phyloP scores from a whole-genome alignment of 2,888 invertebrate genomes.

The Epirrita christyi region DNA sequence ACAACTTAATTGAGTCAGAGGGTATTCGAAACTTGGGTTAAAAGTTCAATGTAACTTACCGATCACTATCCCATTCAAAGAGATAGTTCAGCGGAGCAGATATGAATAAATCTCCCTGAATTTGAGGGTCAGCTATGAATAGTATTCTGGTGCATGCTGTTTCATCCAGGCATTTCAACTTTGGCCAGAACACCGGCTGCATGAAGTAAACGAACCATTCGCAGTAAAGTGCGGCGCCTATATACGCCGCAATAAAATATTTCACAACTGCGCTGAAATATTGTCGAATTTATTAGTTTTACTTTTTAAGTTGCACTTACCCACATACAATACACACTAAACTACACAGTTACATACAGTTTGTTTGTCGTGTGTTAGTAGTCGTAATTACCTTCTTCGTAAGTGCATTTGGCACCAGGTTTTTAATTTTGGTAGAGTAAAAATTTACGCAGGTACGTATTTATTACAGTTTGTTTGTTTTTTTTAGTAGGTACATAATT shows the following conservation, averaged over 20 bases:
- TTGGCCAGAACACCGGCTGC: slow-evolving; percentile 71
- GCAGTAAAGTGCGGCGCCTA: slow-evolving; percentile 74
- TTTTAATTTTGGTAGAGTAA: background rate
- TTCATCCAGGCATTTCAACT: slow-evolving; percentile 72
- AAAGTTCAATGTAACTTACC: slow-evolving; percentile 82
- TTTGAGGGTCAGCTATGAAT: slow-evolving; percentile 96
- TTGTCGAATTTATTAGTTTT: background rate
- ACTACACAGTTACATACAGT: too few relatives aligned
- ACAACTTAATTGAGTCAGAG: too few relatives aligned
- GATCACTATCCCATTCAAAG: slow-evolving; percentile 94
- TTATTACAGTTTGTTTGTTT: too few relatives aligned
- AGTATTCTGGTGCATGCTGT: slow-evolving; percentile 86
- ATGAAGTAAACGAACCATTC: slow-evolving; percentile 83
- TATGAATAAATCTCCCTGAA: slow-evolving; percentile 93
- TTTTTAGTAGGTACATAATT: too few relatives aligned
- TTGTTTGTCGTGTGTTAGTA: too few relatives aligned
- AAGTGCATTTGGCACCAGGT: slow-evolving; percentile 50
- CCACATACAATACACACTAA: too few relatives aligned
- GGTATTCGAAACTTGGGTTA: too few relatives aligned
- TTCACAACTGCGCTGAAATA: slow-evolving; percentile 60
- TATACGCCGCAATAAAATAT: slow-evolving; percentile 56
- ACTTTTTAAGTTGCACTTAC: too few relatives aligned
- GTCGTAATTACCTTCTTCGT: slow-evolving; percentile 53
- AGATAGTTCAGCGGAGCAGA: slow-evolving; percentile 87
- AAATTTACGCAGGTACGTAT: too few relatives aligned